phyloP scores from a whole-genome alignment of 1,140 invertebrate genomes.

The Laodelphax striatellus region DNA sequence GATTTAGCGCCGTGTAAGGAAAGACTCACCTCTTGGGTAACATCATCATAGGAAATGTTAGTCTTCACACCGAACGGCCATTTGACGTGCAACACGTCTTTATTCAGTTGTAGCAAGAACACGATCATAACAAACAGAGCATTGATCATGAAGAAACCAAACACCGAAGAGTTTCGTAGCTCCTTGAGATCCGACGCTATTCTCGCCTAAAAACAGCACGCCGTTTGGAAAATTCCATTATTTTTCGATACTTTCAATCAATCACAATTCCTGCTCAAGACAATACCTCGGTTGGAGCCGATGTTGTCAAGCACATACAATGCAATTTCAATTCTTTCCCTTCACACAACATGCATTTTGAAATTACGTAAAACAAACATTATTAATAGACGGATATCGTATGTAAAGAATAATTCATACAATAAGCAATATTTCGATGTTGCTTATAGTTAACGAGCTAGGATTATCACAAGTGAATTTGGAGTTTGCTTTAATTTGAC shows the following conservation, averaged over 20 bases:
- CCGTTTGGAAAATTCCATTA: background rate
- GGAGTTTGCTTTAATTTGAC: no score
- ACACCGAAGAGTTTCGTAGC: conserved; percentile 84
- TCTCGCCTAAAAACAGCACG: conserved; percentile 54
- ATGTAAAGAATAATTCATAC: no score
- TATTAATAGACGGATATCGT: no score
- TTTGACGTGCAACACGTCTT: conserved; percentile 84
- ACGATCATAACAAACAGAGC: conserved; percentile 96
- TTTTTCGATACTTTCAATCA: background rate
- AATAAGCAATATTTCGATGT: no score
- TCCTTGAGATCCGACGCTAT: conserved; percentile 84
- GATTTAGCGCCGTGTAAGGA: background rate
- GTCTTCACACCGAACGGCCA: conserved; percentile 89
- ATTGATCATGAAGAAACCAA: conserved; percentile 97
- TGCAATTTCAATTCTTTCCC: no score
- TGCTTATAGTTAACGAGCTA: no score
- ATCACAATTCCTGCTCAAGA: background rate
- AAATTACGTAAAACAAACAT: no score
- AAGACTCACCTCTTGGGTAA: conserved; percentile 69
- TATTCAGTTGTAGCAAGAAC: conserved; percentile 92
- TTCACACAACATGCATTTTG: no score
- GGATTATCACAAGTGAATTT: no score
- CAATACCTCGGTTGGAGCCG: no score
- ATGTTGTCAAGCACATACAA: no score
- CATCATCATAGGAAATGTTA: conserved; percentile 82